Percentiles rank a stretch among this genome's conserved stretches.
Conservation (phyloP, 2,113 vertebrate species). For the Theristicus caerulescens region DNA sequence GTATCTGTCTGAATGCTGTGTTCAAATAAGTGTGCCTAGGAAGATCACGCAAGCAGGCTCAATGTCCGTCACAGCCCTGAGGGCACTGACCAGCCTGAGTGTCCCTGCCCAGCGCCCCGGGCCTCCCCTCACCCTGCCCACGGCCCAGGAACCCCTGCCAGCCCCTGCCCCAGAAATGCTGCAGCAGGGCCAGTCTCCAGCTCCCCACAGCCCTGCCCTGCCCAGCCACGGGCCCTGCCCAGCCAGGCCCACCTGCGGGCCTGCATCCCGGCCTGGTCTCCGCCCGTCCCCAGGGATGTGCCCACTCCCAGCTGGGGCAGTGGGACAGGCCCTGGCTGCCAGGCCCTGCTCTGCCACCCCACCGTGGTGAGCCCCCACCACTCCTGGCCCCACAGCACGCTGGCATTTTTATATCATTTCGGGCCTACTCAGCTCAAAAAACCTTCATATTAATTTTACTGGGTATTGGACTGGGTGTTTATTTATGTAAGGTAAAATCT, state of each 20-base stretch:
- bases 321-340: not conserved
- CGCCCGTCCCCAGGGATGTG: not conserved
- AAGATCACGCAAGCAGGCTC: not conserved
- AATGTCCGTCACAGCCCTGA: accelerated
- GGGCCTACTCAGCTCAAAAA: not conserved
- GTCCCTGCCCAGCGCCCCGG: not conserved
- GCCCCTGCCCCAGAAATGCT: accelerated
- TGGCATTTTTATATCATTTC: not conserved
- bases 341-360: no score
- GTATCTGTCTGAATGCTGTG: not conserved
- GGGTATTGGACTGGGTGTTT: not conserved
- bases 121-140: no score
- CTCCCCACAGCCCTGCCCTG: not conserved
- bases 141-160: not conserved
- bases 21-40: not conserved
- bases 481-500: not conserved
- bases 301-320: not conserved
- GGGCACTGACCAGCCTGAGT: not conserved
- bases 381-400: not conserved
- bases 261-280: accelerated
- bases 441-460: not conserved
- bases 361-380: accelerated
- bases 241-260: not conserved
- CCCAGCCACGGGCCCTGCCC: accelerated
- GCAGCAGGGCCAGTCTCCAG: not conserved